phyloP scores from a whole-genome alignment of 2,797 vertebrate species.

The Lepus townsendii region DNA sequence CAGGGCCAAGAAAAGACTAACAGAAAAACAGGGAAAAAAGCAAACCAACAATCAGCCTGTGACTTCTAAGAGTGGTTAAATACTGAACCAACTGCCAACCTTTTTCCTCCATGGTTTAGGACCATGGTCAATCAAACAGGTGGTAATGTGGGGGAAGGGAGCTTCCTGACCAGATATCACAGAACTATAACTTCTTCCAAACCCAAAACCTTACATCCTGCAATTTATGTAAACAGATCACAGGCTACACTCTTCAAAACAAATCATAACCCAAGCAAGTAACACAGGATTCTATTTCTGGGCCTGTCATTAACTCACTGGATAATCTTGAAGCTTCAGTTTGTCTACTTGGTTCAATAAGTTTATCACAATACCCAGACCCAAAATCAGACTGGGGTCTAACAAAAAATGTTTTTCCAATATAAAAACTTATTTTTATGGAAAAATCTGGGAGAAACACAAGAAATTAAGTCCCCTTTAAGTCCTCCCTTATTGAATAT shows the following conservation, averaged over 20 bases:
- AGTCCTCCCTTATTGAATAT: slow-evolving; percentile 34
- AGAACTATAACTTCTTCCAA: slow-evolving; percentile 69
- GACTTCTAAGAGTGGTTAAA: slow-evolving; percentile 34
- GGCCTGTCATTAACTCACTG: slow-evolving; percentile 70
- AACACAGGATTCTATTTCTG: slow-evolving; percentile 78
- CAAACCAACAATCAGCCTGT: slow-evolving; percentile 35
- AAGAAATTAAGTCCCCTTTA: slow-evolving; percentile 62
- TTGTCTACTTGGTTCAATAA: slow-evolving; percentile 64
- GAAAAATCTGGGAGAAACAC: slow-evolving; percentile 48
- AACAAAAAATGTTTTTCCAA: slow-evolving; percentile 54
- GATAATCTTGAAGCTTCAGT: slow-evolving; percentile 69
- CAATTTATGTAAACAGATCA: slow-evolving; percentile 76
- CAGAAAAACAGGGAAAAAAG: not conserved
- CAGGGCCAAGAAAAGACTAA: slow-evolving; percentile 21
- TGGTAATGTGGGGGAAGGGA: slow-evolving; percentile 29
- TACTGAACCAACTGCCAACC: slow-evolving; percentile 26
- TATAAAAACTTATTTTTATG: slow-evolving; percentile 59
- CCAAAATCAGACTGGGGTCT: slow-evolving; percentile 58
- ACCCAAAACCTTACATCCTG: slow-evolving; percentile 72
- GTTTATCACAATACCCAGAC: slow-evolving; percentile 31
- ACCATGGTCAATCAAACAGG: slow-evolving; percentile 54
- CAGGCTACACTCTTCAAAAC: slow-evolving; percentile 69
- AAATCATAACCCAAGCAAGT: slow-evolving; percentile 77
- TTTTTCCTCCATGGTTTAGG: slow-evolving; percentile 51
- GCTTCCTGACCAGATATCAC: slow-evolving; percentile 58